phyloP scores from a whole-genome alignment of 2,113 vertebrate species.

The Butorides virescens region DNA sequence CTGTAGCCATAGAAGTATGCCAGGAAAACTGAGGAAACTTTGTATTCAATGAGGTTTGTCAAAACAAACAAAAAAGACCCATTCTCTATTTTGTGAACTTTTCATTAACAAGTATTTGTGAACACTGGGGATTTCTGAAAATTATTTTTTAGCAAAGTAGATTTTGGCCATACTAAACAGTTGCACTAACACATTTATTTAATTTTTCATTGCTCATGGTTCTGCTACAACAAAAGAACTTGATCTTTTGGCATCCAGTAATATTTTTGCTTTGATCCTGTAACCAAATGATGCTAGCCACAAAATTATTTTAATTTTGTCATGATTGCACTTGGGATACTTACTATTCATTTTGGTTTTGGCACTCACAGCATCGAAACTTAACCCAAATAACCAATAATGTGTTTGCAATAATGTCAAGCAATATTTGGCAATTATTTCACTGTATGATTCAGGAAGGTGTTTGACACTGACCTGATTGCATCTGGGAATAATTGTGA shows the following conservation, averaged over 20 bases:
- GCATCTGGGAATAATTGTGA: not conserved
- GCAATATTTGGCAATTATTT: not conserved
- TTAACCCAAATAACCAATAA: not conserved
- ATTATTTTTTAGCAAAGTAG: not conserved
- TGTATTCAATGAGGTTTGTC: not conserved
- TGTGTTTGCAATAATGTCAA: not conserved
- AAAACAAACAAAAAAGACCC: not conserved
- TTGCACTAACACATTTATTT: not conserved
- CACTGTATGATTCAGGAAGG: not conserved
- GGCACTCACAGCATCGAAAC: not conserved
- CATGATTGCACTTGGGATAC: not conserved
- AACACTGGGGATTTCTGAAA: not conserved
- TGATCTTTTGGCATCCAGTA: not conserved
- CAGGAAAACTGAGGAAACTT: not conserved
- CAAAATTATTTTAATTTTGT: not conserved
- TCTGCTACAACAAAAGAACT: not conserved
- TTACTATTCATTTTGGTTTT: not conserved
- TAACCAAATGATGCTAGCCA: not conserved
- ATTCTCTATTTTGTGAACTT: not conserved
- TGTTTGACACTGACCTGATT: not conserved
- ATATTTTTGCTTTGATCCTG: constrained; percentile 17
- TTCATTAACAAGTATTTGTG: not conserved
- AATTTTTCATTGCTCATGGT: not conserved
- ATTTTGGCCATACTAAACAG: not conserved
- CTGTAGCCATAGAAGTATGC: not conserved